Conservation (phyloP, 1,140 invertebrate genomes). For the Diachasma alloeum region DNA sequence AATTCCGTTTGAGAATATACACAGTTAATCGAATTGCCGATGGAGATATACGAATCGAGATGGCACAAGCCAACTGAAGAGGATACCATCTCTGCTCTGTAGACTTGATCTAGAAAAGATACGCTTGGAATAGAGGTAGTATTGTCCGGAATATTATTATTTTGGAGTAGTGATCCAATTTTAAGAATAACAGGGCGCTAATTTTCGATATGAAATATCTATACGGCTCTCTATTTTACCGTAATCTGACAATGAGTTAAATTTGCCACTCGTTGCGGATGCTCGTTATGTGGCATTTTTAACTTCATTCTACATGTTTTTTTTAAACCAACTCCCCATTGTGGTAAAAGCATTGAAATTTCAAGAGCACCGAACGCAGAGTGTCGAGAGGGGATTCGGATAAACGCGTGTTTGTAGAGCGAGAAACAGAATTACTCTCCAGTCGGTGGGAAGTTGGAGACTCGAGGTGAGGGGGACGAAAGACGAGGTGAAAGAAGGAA, state of each 20-base stretch:
- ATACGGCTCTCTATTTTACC: neutral
- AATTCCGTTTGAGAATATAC: neutral
- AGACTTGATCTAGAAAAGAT: neutral
- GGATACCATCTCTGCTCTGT: neutral
- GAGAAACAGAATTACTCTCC: neutral
- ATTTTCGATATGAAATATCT: neutral
- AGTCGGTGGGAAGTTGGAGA: neutral
- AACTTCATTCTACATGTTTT: neutral
- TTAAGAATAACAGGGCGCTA: too few species aligned
- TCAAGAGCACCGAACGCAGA: neutral
- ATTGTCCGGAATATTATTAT: neutral
- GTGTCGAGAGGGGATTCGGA: neutral
- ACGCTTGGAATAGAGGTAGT: neutral
- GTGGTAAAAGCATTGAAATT: neutral
- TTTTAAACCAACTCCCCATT: neutral
- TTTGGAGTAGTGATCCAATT: too few species aligned
- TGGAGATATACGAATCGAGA: constrained; percentile 8
- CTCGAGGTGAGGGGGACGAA: neutral
- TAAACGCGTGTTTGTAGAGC: neutral
- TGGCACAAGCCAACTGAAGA: neutral
- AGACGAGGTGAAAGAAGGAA: neutral
- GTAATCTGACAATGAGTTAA: neutral
- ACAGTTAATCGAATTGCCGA: constrained; percentile 9
- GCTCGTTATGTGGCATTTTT: neutral
- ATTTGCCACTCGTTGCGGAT: neutral